Conservation (phyloP, 2,113 vertebrate genomes). For the Dicentrarchus labrax region DNA sequence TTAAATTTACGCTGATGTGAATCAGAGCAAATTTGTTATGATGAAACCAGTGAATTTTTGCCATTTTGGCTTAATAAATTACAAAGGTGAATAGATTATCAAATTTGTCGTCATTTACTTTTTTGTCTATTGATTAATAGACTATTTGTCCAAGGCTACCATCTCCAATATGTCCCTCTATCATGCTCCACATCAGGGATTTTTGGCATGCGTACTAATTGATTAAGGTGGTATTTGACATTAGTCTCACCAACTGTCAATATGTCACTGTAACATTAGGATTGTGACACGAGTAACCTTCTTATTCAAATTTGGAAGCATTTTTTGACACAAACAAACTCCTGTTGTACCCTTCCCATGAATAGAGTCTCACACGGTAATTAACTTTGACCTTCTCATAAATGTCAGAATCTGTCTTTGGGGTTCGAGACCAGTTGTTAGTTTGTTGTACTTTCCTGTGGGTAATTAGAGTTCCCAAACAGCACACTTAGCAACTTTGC, state of each 20-base stretch:
- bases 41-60: background rate
- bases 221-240: conserved; percentile 7
- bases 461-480: conserved; percentile 64
- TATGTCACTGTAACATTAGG: conserved; percentile 11
- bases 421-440: conserved; percentile 52
- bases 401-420: conserved; percentile 74
- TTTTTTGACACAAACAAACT: conserved; percentile 50
- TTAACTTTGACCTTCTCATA: conserved; percentile 75
- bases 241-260: background rate
- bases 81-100: background rate
- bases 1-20: background rate
- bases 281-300: conserved; percentile 32
- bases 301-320: conserved; percentile 33
- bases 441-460: conserved; percentile 43
- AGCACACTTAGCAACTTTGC: conserved; percentile 29
- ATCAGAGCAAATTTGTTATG: background rate
- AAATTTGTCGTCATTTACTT: background rate
- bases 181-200: background rate
- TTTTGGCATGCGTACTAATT: background rate
- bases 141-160: background rate
- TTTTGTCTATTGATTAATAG: background rate
- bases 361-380: conserved; percentile 48
- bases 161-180: background rate
- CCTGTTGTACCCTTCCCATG: conserved; percentile 13
- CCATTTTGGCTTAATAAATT: too few relatives aligned